These are phyloP conservation scores for Hyperoplus lanceolatus DNA, from an alignment of 2,797 vertebrate species.

Conservation along the genomic window DNA sequence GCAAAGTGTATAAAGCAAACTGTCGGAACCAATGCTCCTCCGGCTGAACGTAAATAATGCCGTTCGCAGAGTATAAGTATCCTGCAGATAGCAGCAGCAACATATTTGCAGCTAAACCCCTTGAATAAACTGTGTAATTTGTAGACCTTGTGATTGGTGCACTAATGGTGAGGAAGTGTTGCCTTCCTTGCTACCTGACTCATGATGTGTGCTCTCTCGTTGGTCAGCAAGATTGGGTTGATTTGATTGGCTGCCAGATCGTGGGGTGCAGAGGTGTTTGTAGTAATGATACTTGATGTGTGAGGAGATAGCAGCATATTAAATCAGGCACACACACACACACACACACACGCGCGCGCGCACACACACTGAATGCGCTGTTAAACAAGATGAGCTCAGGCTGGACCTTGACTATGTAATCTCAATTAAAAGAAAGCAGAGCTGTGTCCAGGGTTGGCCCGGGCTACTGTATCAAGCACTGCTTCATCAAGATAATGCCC, in stretches of 20 bases:
- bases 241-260: conserved; percentile 77
- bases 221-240: conserved; percentile 52
- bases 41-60: conserved; percentile 18
- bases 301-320: conserved; percentile 69
- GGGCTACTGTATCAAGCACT: conserved; percentile 68
- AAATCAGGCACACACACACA: conserved; percentile 42
- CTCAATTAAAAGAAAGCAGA: conserved; percentile 80
- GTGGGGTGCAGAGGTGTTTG: conserved; percentile 72
- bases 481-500: conserved; percentile 86
- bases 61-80: conserved; percentile 5
- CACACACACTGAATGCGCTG: conserved; percentile 23
- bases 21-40: conserved; percentile 33
- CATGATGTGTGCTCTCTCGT: conserved; percentile 34
- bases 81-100: conserved; percentile 22
- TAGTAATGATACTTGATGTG: conserved; percentile 64
- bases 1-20: conserved; percentile 22
- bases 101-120: conserved; percentile 21
- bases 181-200: conserved; percentile 14
- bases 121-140: conserved; percentile 45
- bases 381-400: conserved; percentile 77
- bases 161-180: conserved; percentile 5
- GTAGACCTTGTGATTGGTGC: conserved; percentile 45
- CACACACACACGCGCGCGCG: conserved; percentile 36
- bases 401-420: conserved; percentile 74
- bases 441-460: conserved; percentile 77